phyloP scores from a whole-genome alignment of 2,888 invertebrate species.

The Cerceris rybyensis region DNA sequence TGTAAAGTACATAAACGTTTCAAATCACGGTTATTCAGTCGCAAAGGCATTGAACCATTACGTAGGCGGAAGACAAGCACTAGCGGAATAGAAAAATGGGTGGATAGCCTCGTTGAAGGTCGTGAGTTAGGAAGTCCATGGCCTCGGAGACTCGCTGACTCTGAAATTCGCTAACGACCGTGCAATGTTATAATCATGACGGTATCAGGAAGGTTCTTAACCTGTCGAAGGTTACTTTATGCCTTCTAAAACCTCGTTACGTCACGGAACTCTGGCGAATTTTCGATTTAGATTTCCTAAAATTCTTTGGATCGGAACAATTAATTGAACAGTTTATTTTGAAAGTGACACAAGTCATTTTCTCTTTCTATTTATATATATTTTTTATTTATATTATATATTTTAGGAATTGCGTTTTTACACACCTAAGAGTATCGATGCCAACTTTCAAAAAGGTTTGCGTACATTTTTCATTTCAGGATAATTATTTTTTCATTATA shows the following conservation, averaged over 20 bases:
- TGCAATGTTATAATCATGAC: conserved; percentile 39
- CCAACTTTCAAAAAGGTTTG: too few relatives aligned
- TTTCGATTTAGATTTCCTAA: too few relatives aligned
- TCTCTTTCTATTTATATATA: too few relatives aligned
- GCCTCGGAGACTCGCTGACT: conserved; percentile 43
- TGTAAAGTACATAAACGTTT: not conserved
- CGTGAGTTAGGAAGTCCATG: conserved; percentile 39
- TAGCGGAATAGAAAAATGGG: conserved; percentile 46
- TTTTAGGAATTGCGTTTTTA: too few relatives aligned
- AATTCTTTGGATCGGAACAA: too few relatives aligned
- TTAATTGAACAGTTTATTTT: too few relatives aligned
- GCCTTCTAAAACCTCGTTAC: conserved; percentile 25
- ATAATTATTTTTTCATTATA: too few relatives aligned
- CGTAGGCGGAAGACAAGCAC: conserved; percentile 43
- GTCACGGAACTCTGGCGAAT: too few relatives aligned
- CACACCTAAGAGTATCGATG: too few relatives aligned
- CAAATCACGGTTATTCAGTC: not conserved
- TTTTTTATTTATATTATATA: too few relatives aligned
- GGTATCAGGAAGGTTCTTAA: conserved; percentile 47
- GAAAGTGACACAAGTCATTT: too few relatives aligned
- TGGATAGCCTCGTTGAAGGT: conserved; percentile 45
- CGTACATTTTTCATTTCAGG: too few relatives aligned
- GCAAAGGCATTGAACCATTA: conserved; percentile 15
- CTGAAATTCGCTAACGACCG: conserved; percentile 30
- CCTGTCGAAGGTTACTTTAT: conserved; percentile 35